Base-by-base conservation (phyloP, 2,888 invertebrate genomes). In the Leptogaster cylindrica region DNA sequence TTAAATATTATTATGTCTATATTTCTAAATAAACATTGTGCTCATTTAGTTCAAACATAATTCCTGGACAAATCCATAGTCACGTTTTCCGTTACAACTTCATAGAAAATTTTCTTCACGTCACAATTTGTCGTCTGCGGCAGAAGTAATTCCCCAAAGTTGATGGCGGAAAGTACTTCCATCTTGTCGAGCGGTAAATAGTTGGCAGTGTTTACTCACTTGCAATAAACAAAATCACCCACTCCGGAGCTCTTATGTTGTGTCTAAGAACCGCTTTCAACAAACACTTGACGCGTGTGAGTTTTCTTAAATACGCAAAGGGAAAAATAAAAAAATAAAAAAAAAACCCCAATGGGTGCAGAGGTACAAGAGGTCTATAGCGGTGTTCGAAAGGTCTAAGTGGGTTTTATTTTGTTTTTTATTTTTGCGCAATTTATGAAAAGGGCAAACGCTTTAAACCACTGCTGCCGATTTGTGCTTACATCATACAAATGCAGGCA, bases 31-130 rank as follows among this genome's bases (percentile, higher is more conserved):
- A 46, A 46, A 20, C 10, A 23, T 46, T 46, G 20, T n/a, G n/a
- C n/a, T n/a, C n/a, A n/a, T n/a, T 25, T 18, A 52, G 10, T 18
- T 10, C 16, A 31, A 52, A 31, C 52, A 52, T 52, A 18, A 10
- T 10, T 31, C 23, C 16, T 31, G 20, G 52, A 52, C 52, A 52
- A 52, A 52, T 52, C 14, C 31, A 31, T 10, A 27, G 52, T 52
- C 52, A 52, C 52, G 52, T 52, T 52, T 52, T 52, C 31, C 20
- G 23, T 33, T 18, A 8, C 33, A 33, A 52, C 33, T n/a, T 52
- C 52, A 52, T 52, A 28, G n/a, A 18, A 52, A 52, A 52, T 52
- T 31, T 12, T 33, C n/a, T n/a, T n/a, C n/a, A n/a, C n/a, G n/a
- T n/a, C n/a, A n/a, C n/a, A n/a, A n/a, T n/a, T n/a, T n/a, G n/a